Percentiles rank a stretch among this genome's conserved stretches.
Evolutionary conservation across 2,113 vertebrate genomes (phyloP).

Genomic region (Oreochromis tanganicae): DNA sequence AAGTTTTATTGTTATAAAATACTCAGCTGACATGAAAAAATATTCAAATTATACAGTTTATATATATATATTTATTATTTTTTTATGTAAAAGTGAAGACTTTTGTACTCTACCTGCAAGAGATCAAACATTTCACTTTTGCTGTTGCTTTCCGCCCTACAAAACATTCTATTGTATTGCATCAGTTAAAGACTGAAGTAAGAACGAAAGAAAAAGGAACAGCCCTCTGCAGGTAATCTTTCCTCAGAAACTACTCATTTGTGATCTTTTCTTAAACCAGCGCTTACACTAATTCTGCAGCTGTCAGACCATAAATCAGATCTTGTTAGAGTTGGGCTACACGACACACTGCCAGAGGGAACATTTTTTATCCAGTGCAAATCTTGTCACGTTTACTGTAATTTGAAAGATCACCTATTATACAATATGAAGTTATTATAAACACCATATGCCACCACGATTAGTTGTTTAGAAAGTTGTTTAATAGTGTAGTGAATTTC

Average conservation of each 20-base stretch:
- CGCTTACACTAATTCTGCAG: background rate
- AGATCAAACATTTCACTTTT: background rate
- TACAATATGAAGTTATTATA: background rate
- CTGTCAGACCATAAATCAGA: slow-evolving; percentile 12
- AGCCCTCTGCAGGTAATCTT: background rate
- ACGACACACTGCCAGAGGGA: background rate
- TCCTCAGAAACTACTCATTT: background rate
- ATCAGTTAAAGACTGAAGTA: background rate
- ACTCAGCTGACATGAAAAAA: background rate
- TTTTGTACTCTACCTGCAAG: background rate
- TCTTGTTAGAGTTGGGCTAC: background rate
- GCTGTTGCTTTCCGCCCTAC: background rate
- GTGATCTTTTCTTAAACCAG: background rate
- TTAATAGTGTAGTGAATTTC: slow-evolving; percentile 11
- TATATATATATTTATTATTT: rapidly evolving
- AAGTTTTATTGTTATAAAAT: background rate
- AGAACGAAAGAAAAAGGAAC: background rate
- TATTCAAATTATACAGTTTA: background rate
- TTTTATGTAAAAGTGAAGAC: background rate
- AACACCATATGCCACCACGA: background rate
- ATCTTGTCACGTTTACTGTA: slow-evolving; percentile 1
- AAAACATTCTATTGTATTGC: background rate
- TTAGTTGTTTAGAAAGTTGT: slow-evolving; percentile 32
- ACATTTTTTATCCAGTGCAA: background rate
- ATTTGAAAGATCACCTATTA: background rate